Percentiles rank a stretch among this genome's conserved stretches.
These are phyloP conservation scores for Vidua chalybeata DNA, from an alignment of 2,113 vertebrate species.

Conservation along the genomic window DNA sequence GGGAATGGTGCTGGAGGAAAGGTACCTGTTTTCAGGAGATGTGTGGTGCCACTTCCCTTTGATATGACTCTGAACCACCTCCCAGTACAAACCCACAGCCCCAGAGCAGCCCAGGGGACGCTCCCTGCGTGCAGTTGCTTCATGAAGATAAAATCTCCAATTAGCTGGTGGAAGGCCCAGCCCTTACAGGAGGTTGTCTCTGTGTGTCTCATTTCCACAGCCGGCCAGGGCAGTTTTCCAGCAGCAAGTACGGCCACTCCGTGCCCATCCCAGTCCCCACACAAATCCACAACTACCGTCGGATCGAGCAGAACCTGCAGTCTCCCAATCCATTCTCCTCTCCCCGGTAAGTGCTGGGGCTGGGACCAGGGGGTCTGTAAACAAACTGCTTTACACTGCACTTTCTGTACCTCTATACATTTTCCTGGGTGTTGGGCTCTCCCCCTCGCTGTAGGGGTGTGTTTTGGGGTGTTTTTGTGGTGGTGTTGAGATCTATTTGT, in stretches of 20 bases:
- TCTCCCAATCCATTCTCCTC: slow-evolving; percentile 76
- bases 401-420: not conserved
- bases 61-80: not conserved
- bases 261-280: slow-evolving; percentile 93
- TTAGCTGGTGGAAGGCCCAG: not conserved
- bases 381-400: not conserved
- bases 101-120: not conserved
- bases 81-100: not conserved
- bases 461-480: not conserved
- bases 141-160: not conserved
- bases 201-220: slow-evolving; percentile 52
- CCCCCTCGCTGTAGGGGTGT: not conserved
- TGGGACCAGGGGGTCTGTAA: not conserved
- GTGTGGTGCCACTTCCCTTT: not conserved
- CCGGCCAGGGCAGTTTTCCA: slow-evolving; percentile 71
- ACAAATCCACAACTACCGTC: slow-evolving; percentile 91
- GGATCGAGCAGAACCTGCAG: slow-evolving; percentile 90
- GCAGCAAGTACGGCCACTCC: slow-evolving; percentile 78
- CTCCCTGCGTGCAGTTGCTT: not conserved
- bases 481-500: not conserved
- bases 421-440: not conserved
- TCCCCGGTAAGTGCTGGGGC: slow-evolving; percentile 71
- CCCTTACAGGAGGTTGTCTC: not conserved
- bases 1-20: not conserved
- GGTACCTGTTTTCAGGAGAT: not conserved